Conservation (phyloP, 2,113 vertebrate species). For the Chlamydotis undulata region DNA sequence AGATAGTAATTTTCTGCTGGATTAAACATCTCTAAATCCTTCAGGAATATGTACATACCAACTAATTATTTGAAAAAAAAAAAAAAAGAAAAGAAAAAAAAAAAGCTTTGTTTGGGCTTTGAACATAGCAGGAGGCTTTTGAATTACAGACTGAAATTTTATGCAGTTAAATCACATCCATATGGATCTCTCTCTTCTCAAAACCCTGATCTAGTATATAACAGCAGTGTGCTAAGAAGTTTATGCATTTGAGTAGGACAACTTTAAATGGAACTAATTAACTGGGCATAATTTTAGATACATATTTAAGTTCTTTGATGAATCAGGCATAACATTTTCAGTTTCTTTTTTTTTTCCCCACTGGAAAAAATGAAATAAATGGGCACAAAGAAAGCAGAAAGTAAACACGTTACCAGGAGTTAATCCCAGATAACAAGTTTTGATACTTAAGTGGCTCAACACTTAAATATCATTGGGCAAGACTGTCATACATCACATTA, state of each 20-base stretch:
- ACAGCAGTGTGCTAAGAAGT: neutral
- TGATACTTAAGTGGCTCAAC: neutral
- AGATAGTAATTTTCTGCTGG: conserved; percentile 38
- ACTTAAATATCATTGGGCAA: neutral
- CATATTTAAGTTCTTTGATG: neutral
- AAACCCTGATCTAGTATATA: neutral
- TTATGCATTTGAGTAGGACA: neutral
- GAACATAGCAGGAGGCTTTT: conserved; percentile 19
- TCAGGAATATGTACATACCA: neutral
- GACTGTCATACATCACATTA: neutral
- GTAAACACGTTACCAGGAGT: neutral
- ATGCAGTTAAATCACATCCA: conserved; percentile 7
- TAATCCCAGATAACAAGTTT: neutral
- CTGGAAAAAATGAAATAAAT: neutral
- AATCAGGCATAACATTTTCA: neutral
- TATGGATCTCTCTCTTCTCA: neutral
- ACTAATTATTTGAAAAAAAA: conserved; percentile 5
- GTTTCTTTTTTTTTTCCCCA: neutral
- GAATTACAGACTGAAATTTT: neutral
- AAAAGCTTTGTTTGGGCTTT: conserved; percentile 12
- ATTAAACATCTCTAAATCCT: conserved; percentile 29
- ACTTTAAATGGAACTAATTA: conserved; percentile 35
- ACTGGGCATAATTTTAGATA: conserved; percentile 16
- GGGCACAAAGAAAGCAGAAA: neutral
- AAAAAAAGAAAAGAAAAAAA: neutral